A percentile compares a stretch with the other conserved stretches of the same genome.
Evolutionary conservation across 23 tunicate species (phyloP).

Genomic region (Halocynthia aurantium): DNA sequence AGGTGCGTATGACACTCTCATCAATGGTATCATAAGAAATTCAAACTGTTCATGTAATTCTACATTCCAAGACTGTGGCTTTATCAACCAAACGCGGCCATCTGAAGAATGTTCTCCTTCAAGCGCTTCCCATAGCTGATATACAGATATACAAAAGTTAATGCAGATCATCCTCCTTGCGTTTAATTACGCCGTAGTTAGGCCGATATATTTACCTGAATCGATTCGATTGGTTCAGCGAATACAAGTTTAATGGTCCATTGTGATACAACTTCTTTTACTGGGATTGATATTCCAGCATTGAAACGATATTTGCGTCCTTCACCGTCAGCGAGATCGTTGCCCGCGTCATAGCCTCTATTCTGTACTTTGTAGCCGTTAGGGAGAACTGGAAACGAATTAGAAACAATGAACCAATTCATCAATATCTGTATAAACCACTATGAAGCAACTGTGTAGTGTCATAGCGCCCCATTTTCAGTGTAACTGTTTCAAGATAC

Average conservation of each 20-base stretch:
- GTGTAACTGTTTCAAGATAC: no score
- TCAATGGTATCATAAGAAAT: slow-evolving; percentile 78
- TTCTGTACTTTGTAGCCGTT: slow-evolving; percentile 39
- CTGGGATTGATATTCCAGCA: slow-evolving; percentile 59
- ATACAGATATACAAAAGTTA: background rate
- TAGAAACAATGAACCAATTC: background rate
- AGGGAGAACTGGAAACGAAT: slow-evolving; percentile 42
- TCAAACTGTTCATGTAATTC: slow-evolving; percentile 55
- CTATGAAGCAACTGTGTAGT: no score
- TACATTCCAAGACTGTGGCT: slow-evolving; percentile 68
- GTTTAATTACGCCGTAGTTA: background rate
- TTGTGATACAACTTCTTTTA: slow-evolving; percentile 31
- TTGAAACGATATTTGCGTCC: slow-evolving; percentile 45
- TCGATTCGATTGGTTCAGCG: slow-evolving; percentile 41
- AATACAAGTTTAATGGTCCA: slow-evolving; percentile 80
- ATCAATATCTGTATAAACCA: no score
- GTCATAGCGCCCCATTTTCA: no score
- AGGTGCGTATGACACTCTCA: slow-evolving; percentile 35
- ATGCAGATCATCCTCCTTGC: background rate
- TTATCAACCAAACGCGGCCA: slow-evolving; percentile 57
- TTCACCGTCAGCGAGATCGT: slow-evolving; percentile 12
- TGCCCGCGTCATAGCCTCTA: slow-evolving; percentile 47
- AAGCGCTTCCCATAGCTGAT: slow-evolving; percentile 52
- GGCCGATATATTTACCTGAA: slow-evolving; percentile 29
- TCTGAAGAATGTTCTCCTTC: slow-evolving; percentile 50